phyloP scores from a whole-genome alignment of 2,888 invertebrate species.

The Caenorhabditis drosophilae region DNA sequence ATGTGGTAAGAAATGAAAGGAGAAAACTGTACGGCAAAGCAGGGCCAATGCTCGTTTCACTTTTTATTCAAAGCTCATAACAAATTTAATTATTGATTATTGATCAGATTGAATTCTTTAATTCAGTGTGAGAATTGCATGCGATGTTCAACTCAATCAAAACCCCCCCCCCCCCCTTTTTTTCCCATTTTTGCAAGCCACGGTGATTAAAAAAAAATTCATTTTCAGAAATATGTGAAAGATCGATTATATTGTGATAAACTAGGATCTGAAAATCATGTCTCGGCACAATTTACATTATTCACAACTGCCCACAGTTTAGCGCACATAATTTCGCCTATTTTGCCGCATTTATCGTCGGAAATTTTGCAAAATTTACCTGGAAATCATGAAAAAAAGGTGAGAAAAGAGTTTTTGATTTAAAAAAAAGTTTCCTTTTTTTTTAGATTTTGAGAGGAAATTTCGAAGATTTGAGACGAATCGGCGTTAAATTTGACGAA shows the following conservation, averaged over 20 bases:
- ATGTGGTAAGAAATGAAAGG: constrained; percentile 48
- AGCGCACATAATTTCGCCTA: constrained; percentile 54
- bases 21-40: no score
- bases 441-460: constrained; percentile 1
- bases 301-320: constrained; percentile 34
- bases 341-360: constrained; percentile 61
- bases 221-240: constrained; percentile 57
- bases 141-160: not conserved
- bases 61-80: not conserved
- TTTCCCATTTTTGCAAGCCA: no score
- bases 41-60: no score
- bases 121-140: no score
- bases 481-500: no score
- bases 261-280: constrained; percentile 42
- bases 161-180: constrained; percentile 1
- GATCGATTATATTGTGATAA: constrained; percentile 65
- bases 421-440: no score
- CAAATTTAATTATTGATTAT: not conserved
- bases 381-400: constrained; percentile 27
- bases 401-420: no score
- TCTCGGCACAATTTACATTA: constrained; percentile 58
- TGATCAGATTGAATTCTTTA: not conserved
- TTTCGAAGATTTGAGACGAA: not conserved
- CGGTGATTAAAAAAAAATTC: no score
- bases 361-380: constrained; percentile 59